Evolutionary conservation across 2,888 invertebrate species (phyloP).

Genomic region (Onthophagus sagittarius): DNA sequence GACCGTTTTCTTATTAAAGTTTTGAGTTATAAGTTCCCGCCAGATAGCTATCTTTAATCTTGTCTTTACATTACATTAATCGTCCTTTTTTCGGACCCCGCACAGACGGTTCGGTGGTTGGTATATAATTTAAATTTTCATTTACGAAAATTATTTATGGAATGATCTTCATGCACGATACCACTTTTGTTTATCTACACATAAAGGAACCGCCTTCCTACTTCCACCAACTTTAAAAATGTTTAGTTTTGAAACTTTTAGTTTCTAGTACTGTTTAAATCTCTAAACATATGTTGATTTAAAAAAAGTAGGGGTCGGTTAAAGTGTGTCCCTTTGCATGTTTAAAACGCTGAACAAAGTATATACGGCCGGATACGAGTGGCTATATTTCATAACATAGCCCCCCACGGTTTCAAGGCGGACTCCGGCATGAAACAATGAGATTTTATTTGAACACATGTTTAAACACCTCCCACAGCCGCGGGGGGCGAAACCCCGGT

Average conservation of each 20-base stretch:
- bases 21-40: conserved; percentile 45
- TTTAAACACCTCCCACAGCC: conserved; percentile 36
- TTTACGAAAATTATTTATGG: conserved; percentile 44
- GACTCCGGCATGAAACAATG: conserved; percentile 43
- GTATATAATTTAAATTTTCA: conserved; percentile 47
- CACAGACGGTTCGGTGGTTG: conserved; percentile 30
- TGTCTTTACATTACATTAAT: conserved; percentile 45
- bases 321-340: conserved; percentile 9
- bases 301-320: too few relatives aligned
- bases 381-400: conserved; percentile 37
- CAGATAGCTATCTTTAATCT: conserved; percentile 50
- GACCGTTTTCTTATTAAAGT: conserved; percentile 49
- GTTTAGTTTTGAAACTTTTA: too few relatives aligned
- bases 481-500: neutral
- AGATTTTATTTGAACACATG: conserved; percentile 45
- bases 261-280: too few relatives aligned
- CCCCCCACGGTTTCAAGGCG: conserved; percentile 36
- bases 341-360: conserved; percentile 15
- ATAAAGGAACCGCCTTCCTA: neutral
- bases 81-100: conserved; percentile 29
- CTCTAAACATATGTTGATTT: too few relatives aligned
- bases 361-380: conserved; percentile 35
- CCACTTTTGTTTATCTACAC: conserved; percentile 15
- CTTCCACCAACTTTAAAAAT: too few relatives aligned
- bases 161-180: conserved; percentile 42